Evolutionary conservation across 1,140 invertebrate genomes (phyloP), one percentile per base, ranked within the genome.

Genomic region (Acromyrmex charruanus): DNA sequence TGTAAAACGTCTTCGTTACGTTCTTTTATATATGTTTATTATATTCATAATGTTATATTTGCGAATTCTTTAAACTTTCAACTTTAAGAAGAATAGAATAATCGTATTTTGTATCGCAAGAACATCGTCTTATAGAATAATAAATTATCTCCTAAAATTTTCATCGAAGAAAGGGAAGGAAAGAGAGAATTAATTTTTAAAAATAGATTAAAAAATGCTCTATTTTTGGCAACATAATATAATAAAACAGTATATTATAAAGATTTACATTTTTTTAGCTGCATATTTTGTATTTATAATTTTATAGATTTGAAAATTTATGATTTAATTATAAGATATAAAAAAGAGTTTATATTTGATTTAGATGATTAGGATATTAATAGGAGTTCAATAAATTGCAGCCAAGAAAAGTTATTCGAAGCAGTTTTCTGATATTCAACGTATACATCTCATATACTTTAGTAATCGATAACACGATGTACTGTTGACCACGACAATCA

Each of bases 1-100:
- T 84, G 68, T 49, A 75, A 44, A 84, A 84, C n/a, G 51, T 7
- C 44, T 84, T 84, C 69, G n/a, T 84, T 84, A 84, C n/a, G 14
- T 75, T 74, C 7, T 28, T 49, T 14, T 18, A 28, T 14, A 18
- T 74, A 16, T 18, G 39, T 49, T 55, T 49, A 31, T 71, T 82
- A 49, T 82, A 82, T 75, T 74, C 25, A 18, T 59, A 14, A 58
- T 16, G 10, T 44, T 28, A 9, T 25, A 25, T 4, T 1, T 16
- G 31, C 5, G 14, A 71, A 28, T 44, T 9, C 7, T 21, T 81
- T 58, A 18, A 21, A 58, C 9, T 79, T 25, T 58, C 0, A 39
- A n/a, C 3, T 21, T 7, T 44, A 14, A 7, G 35, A 16, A 25
- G 21, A 74, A 21, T 3, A 58, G 2, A 44, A 2, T 16, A 14